phyloP scores from a whole-genome alignment of 1,140 invertebrate genomes.

The Euglossa dilemma region DNA sequence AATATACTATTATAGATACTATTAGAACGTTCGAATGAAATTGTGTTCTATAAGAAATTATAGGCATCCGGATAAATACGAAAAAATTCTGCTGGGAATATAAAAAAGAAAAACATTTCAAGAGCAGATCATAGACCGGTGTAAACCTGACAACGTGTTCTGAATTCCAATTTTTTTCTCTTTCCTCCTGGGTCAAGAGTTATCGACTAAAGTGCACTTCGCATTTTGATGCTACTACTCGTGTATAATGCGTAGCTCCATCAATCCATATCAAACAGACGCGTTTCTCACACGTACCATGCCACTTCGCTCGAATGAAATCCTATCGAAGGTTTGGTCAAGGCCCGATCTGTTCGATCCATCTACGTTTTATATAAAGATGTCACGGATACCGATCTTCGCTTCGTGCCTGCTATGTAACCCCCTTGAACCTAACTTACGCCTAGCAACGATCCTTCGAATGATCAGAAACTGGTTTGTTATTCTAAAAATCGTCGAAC shows the following conservation, averaged over 20 bases:
- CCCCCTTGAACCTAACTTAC: too few relatives aligned
- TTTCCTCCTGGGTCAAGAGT: background rate
- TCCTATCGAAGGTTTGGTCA: background rate
- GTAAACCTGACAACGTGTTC: background rate
- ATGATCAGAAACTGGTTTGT: too few relatives aligned
- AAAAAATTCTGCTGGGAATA: background rate
- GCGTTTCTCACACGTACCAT: background rate
- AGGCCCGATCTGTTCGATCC: background rate
- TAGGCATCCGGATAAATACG: too few relatives aligned
- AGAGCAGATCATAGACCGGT: too few relatives aligned
- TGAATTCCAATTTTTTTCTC: slow-evolving; percentile 2
- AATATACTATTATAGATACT: too few relatives aligned
- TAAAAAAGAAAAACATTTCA: background rate
- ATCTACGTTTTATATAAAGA: background rate
- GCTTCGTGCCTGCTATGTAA: too few relatives aligned
- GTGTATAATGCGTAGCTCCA: slow-evolving; percentile 23
- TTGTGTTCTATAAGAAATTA: too few relatives aligned
- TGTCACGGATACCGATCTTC: background rate
- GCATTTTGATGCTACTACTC: slow-evolving; percentile 21
- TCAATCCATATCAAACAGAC: slow-evolving; percentile 18
- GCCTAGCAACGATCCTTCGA: too few relatives aligned
- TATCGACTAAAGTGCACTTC: slow-evolving; percentile 26
- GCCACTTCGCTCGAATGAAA: slow-evolving; percentile 7
- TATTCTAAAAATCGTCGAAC: too few relatives aligned
- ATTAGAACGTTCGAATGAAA: too few relatives aligned